phyloP scores from a whole-genome alignment of 2,888 invertebrate species.

The Antheraea assamensis region DNA sequence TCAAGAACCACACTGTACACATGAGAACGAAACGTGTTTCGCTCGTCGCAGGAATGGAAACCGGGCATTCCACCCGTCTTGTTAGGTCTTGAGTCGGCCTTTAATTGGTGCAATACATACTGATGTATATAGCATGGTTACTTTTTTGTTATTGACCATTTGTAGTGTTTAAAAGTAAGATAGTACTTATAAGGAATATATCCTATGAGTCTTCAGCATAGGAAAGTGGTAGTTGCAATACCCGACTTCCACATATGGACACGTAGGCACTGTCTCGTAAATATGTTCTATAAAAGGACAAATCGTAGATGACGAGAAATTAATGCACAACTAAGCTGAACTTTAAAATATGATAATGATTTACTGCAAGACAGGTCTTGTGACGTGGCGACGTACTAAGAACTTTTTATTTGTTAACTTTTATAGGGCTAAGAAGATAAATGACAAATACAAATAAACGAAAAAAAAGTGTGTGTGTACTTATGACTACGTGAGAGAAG shows the following conservation, averaged over 20 bases:
- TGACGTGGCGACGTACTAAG: too few species aligned
- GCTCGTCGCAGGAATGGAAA: constrained; percentile 7
- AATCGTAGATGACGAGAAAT: background rate
- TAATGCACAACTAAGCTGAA: background rate
- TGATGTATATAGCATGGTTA: constrained; percentile 6
- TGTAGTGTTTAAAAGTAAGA: background rate
- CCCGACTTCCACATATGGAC: background rate
- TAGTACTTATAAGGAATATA: background rate
- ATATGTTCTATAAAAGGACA: background rate
- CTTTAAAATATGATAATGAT: background rate
- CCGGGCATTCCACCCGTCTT: constrained; percentile 13
- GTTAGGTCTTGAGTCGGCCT: constrained; percentile 14
- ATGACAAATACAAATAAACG: too few species aligned
- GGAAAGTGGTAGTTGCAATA: background rate
- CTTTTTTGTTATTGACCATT: background rate
- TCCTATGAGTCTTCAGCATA: background rate
- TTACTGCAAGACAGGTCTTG: background rate
- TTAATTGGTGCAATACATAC: constrained; percentile 17
- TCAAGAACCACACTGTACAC: constrained; percentile 10
- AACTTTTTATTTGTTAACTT: too few species aligned
- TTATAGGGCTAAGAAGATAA: too few species aligned
- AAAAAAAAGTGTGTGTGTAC: too few species aligned
- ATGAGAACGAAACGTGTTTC: constrained; percentile 11
- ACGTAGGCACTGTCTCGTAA: background rate
- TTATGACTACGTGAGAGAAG: too few species aligned